Percentiles rank a stretch among this genome's conserved stretches.
These are phyloP conservation scores for Apeltes quadracus DNA, from an alignment of 2,113 vertebrate species.

Conservation along the genomic window DNA sequence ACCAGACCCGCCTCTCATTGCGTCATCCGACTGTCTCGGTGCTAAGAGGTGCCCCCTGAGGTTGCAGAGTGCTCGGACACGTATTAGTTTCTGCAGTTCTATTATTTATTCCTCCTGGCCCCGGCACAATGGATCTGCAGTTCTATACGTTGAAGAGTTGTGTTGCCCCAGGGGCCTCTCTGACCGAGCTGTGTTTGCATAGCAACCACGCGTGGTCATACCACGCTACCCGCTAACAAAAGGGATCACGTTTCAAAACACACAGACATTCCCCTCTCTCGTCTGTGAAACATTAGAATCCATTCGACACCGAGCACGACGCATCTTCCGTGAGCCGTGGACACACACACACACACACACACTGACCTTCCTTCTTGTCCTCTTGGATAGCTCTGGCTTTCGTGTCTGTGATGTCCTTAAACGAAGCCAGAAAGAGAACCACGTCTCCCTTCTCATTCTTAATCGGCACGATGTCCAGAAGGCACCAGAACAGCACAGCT, in stretches of 20 bases:
- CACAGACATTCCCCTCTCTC: neutral
- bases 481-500: constrained; percentile 96
- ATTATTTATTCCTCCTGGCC: neutral
- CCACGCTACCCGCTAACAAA: neutral
- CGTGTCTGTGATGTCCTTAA: constrained; percentile 96
- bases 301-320: neutral
- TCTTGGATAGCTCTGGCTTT: constrained; percentile 91
- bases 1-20: neutral
- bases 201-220: neutral
- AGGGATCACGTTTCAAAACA: neutral
- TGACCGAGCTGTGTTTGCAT: too few species aligned
- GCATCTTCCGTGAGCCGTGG: neutral
- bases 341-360: constrained; percentile 58
- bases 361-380: constrained; percentile 94
- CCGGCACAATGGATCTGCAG: neutral
- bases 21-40: neutral
- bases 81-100: neutral
- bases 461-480: constrained; percentile 97
- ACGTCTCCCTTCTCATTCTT: constrained; percentile 99
- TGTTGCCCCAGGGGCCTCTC: too few species aligned
- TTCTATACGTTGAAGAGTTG: too few species aligned
- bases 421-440: constrained; percentile 96
- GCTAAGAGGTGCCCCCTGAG: neutral
- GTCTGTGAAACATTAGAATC: neutral
- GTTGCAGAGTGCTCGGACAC: neutral